phyloP scores from a whole-genome alignment of 2,113 vertebrate species.

The Girardinichthys multiradiatus region DNA sequence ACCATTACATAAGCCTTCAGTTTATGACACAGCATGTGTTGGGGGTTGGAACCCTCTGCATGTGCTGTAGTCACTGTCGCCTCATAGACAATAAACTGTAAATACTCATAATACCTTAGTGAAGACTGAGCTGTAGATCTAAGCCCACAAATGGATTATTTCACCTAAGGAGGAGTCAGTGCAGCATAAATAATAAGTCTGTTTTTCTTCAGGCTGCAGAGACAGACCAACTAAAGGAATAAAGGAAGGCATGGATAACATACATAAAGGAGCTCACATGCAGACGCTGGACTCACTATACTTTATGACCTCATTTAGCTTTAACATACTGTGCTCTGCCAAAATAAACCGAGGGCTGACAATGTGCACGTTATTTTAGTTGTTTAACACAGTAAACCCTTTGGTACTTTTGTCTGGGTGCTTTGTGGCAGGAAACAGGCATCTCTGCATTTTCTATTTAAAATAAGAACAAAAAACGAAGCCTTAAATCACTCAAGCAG shows the following conservation, averaged over 20 bases:
- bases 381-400: conserved; percentile 5
- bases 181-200: conserved; percentile 13
- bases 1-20: conserved; percentile 19
- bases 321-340: conserved; percentile 23
- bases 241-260: conserved; percentile 26
- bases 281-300: conserved; percentile 11
- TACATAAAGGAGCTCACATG: conserved; percentile 19
- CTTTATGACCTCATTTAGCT: conserved; percentile 29
- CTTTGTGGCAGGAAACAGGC: background rate
- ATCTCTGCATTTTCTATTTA: background rate
- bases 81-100: background rate
- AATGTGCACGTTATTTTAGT: conserved; percentile 8
- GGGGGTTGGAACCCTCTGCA: background rate
- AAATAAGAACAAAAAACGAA: background rate
- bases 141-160: conserved; percentile 39
- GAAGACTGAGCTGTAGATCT: conserved; percentile 22
- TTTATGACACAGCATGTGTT: conserved; percentile 29
- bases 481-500: background rate
- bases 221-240: conserved; percentile 23
- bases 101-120: conserved; percentile 26
- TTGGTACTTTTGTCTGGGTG: background rate
- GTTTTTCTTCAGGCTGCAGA: conserved; percentile 33
- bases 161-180: conserved; percentile 16
- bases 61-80: background rate
- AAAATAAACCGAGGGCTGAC: conserved; percentile 31